Evolutionary conservation across 2,797 vertebrate species (phyloP).

Genomic region (Sardinella longiceps): DNA sequence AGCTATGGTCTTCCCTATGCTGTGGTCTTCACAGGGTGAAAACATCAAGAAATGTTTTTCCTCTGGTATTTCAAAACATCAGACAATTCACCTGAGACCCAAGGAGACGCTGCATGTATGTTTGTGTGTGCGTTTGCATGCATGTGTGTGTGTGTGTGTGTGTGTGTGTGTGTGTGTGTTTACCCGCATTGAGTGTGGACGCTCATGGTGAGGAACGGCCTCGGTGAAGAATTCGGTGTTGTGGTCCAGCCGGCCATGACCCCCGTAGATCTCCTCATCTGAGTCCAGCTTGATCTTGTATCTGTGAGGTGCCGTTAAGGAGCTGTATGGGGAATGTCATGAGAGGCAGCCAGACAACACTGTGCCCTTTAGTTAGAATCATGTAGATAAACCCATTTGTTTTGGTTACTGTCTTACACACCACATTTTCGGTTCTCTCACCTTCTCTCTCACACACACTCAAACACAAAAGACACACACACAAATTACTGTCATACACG

Average conservation of each 20-base stretch:
- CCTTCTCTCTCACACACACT: background rate
- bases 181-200: conserved; percentile 86
- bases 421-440: no score
- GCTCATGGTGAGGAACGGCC: conserved; percentile 77
- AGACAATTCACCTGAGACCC: background rate
- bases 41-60: no score
- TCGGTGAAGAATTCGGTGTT: conserved; percentile 88
- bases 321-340: conserved; percentile 37
- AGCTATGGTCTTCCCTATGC: background rate
- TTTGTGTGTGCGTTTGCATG: background rate
- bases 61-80: background rate
- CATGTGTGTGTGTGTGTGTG: background rate
- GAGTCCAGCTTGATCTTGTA: conserved; percentile 94
- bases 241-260: conserved; percentile 92
- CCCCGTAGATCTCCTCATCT: conserved; percentile 84
- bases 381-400: background rate
- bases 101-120: no score
- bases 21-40: background rate
- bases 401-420: background rate
- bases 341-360: background rate
- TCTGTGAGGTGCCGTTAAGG: conserved; percentile 84
- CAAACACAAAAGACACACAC: background rate
- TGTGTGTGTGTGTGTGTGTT: conserved; percentile 49
- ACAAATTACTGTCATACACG: background rate
- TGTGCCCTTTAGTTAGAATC: background rate